Percentiles rank a stretch among this genome's conserved stretches.
Evolutionary conservation across 2,888 invertebrate species (phyloP).

Genomic region (Atethmia centrago): DNA sequence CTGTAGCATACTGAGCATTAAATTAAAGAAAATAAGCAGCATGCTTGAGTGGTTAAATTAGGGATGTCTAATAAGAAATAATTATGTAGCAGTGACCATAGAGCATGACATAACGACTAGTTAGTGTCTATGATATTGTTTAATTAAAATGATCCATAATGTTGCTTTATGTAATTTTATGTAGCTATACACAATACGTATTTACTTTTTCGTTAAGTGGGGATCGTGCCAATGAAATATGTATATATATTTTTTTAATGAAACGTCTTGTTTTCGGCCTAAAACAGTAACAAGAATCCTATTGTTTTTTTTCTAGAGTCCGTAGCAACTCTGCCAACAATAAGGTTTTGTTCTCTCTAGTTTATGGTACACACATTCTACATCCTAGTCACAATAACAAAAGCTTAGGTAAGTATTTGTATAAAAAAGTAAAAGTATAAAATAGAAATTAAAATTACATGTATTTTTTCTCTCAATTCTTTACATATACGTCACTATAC

Average conservation of each 20-base stretch:
- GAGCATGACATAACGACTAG: conserved; percentile 26
- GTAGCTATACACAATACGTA: conserved; percentile 23
- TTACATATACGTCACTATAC: not conserved
- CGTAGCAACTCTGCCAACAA: conserved; percentile 29
- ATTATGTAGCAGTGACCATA: conserved; percentile 30
- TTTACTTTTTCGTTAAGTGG: conserved; percentile 19
- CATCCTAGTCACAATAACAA: conserved; percentile 18
- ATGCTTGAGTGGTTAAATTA: conserved; percentile 35
- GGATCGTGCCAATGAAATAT: conserved; percentile 37
- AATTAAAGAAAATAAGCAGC: conserved; percentile 25
- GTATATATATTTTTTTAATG: conserved; percentile 10
- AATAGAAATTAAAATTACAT: conserved; percentile 9
- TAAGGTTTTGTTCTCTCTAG: conserved; percentile 24
- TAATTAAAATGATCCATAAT: conserved; percentile 18
- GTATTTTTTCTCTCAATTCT: not conserved
- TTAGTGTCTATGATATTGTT: conserved; percentile 8
- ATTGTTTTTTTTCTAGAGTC: conserved; percentile 34
- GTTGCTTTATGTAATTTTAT: conserved; percentile 18
- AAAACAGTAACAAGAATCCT: conserved; percentile 33
- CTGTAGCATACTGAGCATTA: not conserved
- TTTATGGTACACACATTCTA: conserved; percentile 12
- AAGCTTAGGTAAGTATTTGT: not conserved
- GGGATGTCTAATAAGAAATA: conserved; percentile 19
- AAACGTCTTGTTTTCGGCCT: conserved; percentile 18
- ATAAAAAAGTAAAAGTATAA: conserved; percentile 15